Conservation (phyloP, 2,113 vertebrate genomes). For the Chaetura pelagica region DNA sequence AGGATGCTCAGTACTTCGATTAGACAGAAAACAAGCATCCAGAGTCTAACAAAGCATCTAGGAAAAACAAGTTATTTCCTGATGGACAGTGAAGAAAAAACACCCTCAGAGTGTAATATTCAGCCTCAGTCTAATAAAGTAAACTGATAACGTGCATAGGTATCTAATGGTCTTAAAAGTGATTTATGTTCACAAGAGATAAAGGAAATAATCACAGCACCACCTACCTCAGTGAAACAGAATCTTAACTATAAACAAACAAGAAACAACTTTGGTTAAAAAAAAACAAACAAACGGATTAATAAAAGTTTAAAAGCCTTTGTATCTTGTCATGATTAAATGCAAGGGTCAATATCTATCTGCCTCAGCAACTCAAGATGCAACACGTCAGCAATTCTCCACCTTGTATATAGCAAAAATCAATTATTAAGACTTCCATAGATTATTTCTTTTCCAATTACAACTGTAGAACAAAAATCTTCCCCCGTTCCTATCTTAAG, state of each 20-base stretch:
- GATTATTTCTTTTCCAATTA: not conserved
- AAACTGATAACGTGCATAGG: not conserved
- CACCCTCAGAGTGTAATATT: not conserved
- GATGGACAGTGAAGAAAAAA: not conserved
- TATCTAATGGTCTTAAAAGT: not conserved
- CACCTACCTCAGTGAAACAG: not conserved
- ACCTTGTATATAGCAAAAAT: not conserved
- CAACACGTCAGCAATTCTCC: not conserved
- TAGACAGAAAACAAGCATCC: constrained; percentile 5
- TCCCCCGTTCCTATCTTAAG: not conserved
- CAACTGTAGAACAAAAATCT: not conserved
- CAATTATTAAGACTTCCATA: not conserved
- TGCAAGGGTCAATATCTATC: not conserved
- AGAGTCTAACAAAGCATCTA: not conserved
- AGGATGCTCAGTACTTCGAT: not conserved
- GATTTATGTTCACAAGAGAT: not conserved
- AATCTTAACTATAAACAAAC: not conserved
- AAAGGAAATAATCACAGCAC: not conserved
- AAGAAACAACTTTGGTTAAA: not conserved
- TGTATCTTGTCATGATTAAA: not conserved
- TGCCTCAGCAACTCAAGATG: not conserved
- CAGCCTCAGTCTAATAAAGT: not conserved
- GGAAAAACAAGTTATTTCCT: not conserved
- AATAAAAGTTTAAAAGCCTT: not conserved
- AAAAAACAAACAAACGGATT: not conserved